phyloP scores from a whole-genome alignment of 2,888 invertebrate species.

The Endotricha flammealis region DNA sequence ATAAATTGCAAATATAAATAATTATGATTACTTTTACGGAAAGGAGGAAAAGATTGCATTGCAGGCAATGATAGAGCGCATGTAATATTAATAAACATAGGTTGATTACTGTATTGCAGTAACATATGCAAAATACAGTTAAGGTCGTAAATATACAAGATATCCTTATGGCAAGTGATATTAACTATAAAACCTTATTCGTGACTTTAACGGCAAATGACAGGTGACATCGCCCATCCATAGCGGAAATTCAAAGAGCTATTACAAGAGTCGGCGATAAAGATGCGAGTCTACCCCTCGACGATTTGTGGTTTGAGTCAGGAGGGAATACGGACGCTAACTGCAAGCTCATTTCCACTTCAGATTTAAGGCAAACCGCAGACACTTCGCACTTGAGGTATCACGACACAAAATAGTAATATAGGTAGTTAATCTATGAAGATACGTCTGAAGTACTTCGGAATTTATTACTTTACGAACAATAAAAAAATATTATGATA shows the following conservation, averaged over 20 bases:
- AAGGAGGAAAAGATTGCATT: background rate
- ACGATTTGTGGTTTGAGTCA: constrained; percentile 59
- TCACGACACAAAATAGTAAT: constrained; percentile 28
- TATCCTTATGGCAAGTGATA: constrained; percentile 5
- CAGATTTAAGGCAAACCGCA: constrained; percentile 58
- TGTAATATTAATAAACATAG: background rate
- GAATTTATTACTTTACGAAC: too few species aligned
- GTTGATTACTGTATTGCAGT: background rate
- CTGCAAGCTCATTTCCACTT: constrained; percentile 61
- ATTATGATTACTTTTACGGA: too few species aligned
- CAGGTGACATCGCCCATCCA: constrained; percentile 52
- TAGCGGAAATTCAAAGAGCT: constrained; percentile 40
- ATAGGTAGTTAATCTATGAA: constrained; percentile 30
- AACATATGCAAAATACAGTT: background rate
- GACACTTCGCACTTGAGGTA: constrained; percentile 39
- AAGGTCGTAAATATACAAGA: too few species aligned
- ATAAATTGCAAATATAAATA: too few species aligned
- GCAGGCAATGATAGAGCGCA: background rate
- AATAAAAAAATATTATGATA: too few species aligned
- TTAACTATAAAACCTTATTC: constrained; percentile 33
- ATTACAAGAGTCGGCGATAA: constrained; percentile 47
- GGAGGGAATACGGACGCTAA: constrained; percentile 48
- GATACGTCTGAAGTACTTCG: too few species aligned
- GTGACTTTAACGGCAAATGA: constrained; percentile 49
- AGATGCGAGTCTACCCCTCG: constrained; percentile 39